Evolutionary conservation across 2,113 vertebrate species (phyloP).

Genomic region (Rhadina sibilatrix): DNA sequence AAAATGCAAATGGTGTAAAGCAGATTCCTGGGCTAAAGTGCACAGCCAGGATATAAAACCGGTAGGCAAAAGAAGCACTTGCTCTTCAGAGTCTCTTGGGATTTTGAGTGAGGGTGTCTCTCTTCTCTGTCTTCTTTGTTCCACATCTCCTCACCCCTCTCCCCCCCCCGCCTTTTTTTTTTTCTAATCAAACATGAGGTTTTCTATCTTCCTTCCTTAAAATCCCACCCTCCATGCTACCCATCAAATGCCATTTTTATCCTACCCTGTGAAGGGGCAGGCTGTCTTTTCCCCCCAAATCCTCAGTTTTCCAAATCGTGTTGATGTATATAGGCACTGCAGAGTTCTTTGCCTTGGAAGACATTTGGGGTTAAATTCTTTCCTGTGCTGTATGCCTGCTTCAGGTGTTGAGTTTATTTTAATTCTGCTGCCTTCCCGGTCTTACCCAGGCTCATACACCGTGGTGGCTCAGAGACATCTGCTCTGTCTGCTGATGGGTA

Average conservation of each 20-base stretch:
- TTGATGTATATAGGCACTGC: background rate
- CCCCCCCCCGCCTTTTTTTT: rapidly evolving
- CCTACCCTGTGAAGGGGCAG: background rate
- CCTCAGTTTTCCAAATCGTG: background rate
- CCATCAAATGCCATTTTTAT: background rate
- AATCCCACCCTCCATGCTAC: background rate
- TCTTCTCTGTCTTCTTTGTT: background rate
- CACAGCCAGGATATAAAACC: background rate
- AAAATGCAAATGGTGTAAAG: background rate
- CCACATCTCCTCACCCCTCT: background rate
- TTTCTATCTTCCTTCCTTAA: background rate
- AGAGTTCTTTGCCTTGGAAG: background rate
- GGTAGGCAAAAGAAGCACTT: background rate
- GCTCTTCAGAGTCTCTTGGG: background rate
- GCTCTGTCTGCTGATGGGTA: background rate
- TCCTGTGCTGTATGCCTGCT: background rate
- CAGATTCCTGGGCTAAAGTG: background rate
- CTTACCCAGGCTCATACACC: background rate
- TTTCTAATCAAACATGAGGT: background rate
- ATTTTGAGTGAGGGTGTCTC: background rate
- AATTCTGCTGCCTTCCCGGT: background rate
- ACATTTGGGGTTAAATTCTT: background rate
- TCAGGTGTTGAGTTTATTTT: background rate
- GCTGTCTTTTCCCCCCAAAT: background rate
- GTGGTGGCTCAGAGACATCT: background rate